Evolutionary conservation across 2,888 invertebrate genomes (phyloP).

Genomic region (Cephus pulcher): DNA sequence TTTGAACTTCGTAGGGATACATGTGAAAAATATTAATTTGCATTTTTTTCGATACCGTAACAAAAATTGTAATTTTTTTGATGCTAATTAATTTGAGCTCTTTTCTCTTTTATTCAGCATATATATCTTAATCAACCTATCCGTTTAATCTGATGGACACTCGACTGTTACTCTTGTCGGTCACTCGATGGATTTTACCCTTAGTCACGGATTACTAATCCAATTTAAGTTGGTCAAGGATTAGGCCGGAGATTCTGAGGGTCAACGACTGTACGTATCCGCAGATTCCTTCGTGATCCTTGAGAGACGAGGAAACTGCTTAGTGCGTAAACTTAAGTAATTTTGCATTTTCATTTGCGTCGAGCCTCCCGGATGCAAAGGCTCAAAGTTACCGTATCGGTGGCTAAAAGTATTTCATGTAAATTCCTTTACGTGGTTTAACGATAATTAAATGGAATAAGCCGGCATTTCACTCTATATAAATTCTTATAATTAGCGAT

Average conservation of each 20-base stretch:
- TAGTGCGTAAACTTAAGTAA: neutral
- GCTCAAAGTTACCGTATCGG: neutral
- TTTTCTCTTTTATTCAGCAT: no score
- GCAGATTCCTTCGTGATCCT: slow-evolving; percentile 13
- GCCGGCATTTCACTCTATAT: no score
- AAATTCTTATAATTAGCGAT: no score
- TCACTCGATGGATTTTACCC: slow-evolving; percentile 16
- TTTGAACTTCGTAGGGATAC: neutral
- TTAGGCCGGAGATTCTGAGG: slow-evolving; percentile 22
- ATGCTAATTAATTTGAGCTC: no score
- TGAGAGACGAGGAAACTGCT: slow-evolving; percentile 9
- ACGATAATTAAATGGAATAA: no score
- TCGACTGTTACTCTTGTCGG: neutral
- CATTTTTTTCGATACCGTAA: neutral
- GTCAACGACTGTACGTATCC: slow-evolving; percentile 15
- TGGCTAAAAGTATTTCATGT: no score
- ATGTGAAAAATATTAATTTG: neutral
- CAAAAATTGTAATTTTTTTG: no score
- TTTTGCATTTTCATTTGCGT: neutral
- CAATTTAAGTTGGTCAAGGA: slow-evolving; percentile 22
- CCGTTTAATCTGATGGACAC: no score
- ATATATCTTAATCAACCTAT: no score
- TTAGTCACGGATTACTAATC: slow-evolving; percentile 18
- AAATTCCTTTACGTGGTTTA: no score
- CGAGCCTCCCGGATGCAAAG: neutral